A percentile compares a stretch with the other conserved stretches of the same genome.
Evolutionary conservation across 2,888 invertebrate genomes (phyloP).

Genomic region (Pheosia tremula): DNA sequence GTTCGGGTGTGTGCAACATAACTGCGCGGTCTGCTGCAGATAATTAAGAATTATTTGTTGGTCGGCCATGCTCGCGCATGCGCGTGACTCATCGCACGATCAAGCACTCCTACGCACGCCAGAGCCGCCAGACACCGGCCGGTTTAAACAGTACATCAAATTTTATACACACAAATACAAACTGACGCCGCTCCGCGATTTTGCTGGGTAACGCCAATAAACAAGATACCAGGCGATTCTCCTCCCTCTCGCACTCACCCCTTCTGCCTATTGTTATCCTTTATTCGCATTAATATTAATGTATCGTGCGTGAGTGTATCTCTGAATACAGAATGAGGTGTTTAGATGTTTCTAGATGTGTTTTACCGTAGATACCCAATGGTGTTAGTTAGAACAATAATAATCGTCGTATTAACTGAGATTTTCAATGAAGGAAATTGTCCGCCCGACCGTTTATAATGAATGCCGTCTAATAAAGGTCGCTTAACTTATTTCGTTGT

Average conservation of each 20-base stretch:
- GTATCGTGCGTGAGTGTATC: constrained; percentile 36
- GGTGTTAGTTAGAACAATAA: background rate
- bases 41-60: constrained; percentile 73
- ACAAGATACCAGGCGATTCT: constrained; percentile 37
- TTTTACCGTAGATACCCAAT: constrained; percentile 13
- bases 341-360: constrained; percentile 21
- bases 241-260: constrained; percentile 33
- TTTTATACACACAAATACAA: constrained; percentile 51
- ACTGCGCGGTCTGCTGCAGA: constrained; percentile 46
- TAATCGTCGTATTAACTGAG: background rate
- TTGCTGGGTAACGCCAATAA: constrained; percentile 37
- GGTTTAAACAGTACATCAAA: constrained; percentile 58
- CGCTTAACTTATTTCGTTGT: background rate
- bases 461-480: background rate
- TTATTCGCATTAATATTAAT: constrained; percentile 47
- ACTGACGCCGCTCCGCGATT: constrained; percentile 31
- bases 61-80: constrained; percentile 65
- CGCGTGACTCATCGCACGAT: constrained; percentile 52
- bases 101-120: constrained; percentile 60
- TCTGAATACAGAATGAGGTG: constrained; percentile 45
- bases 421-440: background rate
- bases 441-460: constrained; percentile 12
- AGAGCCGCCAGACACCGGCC: constrained; percentile 53
- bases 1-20: constrained; percentile 26
- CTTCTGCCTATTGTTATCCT: constrained; percentile 37